These are phyloP conservation scores for Eupithecia tripunctaria DNA, from an alignment of 2,888 invertebrate species.

Conservation along the genomic window DNA sequence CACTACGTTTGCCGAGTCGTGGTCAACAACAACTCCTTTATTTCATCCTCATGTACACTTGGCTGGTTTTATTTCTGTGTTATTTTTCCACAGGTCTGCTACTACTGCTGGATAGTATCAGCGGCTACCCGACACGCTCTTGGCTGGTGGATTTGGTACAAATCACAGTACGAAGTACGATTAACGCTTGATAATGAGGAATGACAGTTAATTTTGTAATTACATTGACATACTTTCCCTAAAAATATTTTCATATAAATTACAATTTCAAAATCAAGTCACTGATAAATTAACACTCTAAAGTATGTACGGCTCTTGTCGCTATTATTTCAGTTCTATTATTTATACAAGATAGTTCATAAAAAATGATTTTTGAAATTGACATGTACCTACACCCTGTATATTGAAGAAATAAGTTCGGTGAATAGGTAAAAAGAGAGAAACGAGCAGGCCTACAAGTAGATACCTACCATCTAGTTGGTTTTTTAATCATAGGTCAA, in stretches of 20 bases:
- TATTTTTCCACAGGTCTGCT: slow-evolving; percentile 66
- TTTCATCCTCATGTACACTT: no score
- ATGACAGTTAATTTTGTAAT: slow-evolving; percentile 34
- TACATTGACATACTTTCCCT: background rate
- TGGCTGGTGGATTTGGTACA: slow-evolving; percentile 81
- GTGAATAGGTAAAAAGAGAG: no score
- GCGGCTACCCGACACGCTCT: slow-evolving; percentile 77
- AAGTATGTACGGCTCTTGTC: background rate
- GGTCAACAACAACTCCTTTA: no score
- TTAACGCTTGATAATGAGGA: slow-evolving; percentile 60
- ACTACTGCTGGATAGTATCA: slow-evolving; percentile 81
- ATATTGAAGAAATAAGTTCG: no score
- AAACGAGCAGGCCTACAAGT: no score
- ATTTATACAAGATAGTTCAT: background rate
- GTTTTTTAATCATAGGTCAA: no score
- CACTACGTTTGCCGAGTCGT: no score
- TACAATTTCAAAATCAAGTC: background rate
- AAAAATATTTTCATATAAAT: background rate
- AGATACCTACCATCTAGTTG: no score
- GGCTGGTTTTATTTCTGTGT: background rate
- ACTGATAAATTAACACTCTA: background rate
- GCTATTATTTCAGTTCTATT: background rate
- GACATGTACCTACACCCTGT: no score
- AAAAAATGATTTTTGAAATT: no score
- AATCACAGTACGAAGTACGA: slow-evolving; percentile 76